A percentile compares a stretch with the other conserved stretches of the same genome.
These are phyloP conservation scores for Myotis pilosus DNA, from an alignment of 2,797 vertebrate species.

Conservation along the genomic window DNA sequence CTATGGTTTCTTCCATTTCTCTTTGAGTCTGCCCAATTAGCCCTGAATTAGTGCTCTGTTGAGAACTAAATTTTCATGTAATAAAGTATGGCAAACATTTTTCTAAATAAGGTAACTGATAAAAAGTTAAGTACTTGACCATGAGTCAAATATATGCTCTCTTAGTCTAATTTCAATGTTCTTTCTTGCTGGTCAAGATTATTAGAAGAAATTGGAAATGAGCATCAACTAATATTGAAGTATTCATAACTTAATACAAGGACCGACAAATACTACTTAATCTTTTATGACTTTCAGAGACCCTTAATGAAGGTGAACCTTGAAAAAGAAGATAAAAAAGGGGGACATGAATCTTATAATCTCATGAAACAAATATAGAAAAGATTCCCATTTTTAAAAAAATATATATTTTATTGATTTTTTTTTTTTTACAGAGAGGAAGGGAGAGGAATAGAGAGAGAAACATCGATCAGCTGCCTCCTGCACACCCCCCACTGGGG, in stretches of 20 bases:
- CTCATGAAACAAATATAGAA: background rate
- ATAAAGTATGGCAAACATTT: background rate
- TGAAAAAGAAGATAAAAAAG: background rate
- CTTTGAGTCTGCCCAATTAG: background rate
- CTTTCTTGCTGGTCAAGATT: background rate
- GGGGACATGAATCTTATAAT: background rate
- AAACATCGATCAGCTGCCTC: too few species aligned
- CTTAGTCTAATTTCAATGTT: background rate
- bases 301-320: conserved; percentile 20
- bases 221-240: background rate
- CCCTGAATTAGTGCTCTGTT: background rate
- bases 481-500: too few species aligned
- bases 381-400: background rate
- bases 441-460: too few species aligned
- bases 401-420: too few species aligned
- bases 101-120: background rate
- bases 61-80: conserved; percentile 22
- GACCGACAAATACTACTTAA: background rate
- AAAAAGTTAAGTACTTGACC: conserved; percentile 7
- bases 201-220: background rate
- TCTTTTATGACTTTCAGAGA: background rate
- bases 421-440: too few species aligned
- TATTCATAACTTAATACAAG: background rate
- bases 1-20: background rate
- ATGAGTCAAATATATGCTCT: background rate